A percentile compares a stretch with the other conserved stretches of the same genome.
These are phyloP conservation scores for Arbacia lixula DNA, from an alignment of 53 echinoderm and acorn worm species.

Conservation along the genomic window DNA sequence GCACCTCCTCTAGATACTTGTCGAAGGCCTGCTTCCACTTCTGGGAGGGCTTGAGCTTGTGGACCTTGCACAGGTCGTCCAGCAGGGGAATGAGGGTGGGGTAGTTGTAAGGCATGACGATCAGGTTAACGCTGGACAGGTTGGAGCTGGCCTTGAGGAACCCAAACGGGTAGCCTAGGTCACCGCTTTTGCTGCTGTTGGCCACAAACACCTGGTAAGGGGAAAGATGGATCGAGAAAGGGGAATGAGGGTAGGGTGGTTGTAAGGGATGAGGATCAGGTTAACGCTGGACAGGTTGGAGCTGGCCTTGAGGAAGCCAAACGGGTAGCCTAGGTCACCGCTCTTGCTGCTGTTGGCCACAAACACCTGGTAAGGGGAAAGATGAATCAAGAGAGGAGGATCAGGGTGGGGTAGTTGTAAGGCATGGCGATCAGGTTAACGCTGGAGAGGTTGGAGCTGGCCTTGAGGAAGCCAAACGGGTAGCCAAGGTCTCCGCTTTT, in stretches of 20 bases:
- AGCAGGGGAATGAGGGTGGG: conserved; percentile 92
- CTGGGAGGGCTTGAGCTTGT: conserved; percentile 84
- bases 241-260: conserved; percentile 88
- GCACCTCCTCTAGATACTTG: conserved; percentile 87
- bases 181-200: conserved; percentile 82
- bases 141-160: conserved; percentile 96
- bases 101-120: conserved; percentile 97
- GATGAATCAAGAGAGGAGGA: too few species aligned
- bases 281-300: conserved; percentile 80
- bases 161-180: conserved; percentile 88
- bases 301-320: conserved; percentile 94
- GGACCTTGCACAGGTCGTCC: conserved; percentile 96
- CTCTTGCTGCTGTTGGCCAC: conserved; percentile 80
- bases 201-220: conserved; percentile 77
- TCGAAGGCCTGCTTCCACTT: conserved; percentile 97
- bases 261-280: conserved; percentile 88
- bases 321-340: conserved; percentile 74
- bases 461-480: conserved; percentile 93
- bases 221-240: conserved; percentile 25
- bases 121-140: conserved; percentile 84
- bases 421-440: conserved; percentile 89
- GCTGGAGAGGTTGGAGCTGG: conserved; percentile 78
- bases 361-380: conserved; percentile 79
- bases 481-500: conserved; percentile 71
- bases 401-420: conserved; percentile 88